Base-by-base conservation (phyloP, 2,888 invertebrate species). In the Stenolophus ochropezus region DNA sequence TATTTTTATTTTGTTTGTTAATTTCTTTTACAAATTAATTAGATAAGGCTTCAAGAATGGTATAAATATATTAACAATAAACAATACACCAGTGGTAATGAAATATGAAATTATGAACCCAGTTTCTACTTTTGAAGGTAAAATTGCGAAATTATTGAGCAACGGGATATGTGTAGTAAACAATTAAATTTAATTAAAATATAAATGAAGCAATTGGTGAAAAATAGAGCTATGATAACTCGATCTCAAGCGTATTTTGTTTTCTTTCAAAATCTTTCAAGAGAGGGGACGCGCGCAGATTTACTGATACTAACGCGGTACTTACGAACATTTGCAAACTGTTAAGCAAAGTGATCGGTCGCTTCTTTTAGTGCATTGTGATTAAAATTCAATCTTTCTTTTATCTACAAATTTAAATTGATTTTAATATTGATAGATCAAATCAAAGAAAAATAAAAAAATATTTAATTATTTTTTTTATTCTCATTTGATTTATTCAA, bases 271-370 rank as follows among this genome's bases (percentile, higher is more conserved):
- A 69, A 33, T 69, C 65, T 21, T 14, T 21, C 18, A 33, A 69
- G 65, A 18, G 33, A 27, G 65, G 65, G 33, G 18, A 33, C 27
- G 6, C 61, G 61, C 61, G 61, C 25, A n/a, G 65, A 69, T 69
- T 69, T 69, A 69, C 65, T 8, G 65, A 69, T 69, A 33, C 33
- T 33, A 69, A 73, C 77, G 61, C 56, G 61, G 42, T n/a, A 47
- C 65, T 65, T 65, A 47, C 69, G 69, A 79, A 79, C 79, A 79
- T 79, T 79, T 65, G 79, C 71, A 51, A 79, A 69, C 27, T 16
- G 61, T 61, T 61, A 47, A 11, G n/a, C 69, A 51, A 23, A 23
- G 69, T 79, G 79, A 27, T 18, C 79, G 51, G 69, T 71, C 71
- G 71, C 61, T 47, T 69, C 33, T 69, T 18, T 11, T 16, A 69